phyloP scores from a whole-genome alignment of 2,797 vertebrate species.

The Parauchenoglanis ngamensis region DNA sequence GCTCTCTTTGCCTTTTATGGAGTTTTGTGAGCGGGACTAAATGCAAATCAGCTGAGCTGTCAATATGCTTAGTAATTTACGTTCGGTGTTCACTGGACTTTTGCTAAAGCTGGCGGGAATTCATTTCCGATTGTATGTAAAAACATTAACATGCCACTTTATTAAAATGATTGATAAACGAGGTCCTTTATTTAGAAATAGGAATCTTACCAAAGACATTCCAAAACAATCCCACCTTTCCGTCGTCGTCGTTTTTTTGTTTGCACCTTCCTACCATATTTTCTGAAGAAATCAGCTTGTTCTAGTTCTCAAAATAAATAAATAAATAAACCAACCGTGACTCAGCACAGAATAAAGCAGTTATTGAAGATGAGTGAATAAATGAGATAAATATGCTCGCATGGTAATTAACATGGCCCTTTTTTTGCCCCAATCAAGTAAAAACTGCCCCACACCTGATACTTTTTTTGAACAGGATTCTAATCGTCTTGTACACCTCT shows the following conservation, averaged over 20 bases:
- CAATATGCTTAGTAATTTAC: background rate
- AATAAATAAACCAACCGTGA: background rate
- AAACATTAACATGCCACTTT: background rate
- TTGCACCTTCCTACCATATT: background rate
- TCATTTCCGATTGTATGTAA: background rate
- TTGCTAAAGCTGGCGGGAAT: background rate
- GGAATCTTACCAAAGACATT: background rate
- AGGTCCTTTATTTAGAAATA: background rate
- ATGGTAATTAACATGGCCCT: background rate
- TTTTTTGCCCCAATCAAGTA: background rate
- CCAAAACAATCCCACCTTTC: background rate
- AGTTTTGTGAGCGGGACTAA: background rate
- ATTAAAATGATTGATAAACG: background rate
- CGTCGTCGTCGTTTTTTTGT: background rate
- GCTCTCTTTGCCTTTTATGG: background rate
- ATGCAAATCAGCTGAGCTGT: background rate
- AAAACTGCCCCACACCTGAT: background rate
- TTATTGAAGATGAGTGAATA: background rate
- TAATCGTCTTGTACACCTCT: background rate
- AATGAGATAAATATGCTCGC: too few relatives aligned
- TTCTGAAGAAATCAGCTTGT: background rate
- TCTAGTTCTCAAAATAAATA: background rate
- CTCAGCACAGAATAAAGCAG: background rate
- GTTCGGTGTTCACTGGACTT: background rate
- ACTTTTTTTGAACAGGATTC: background rate